A percentile compares a stretch with the other conserved stretches of the same genome.
These are phyloP conservation scores for Battus philenor DNA, from an alignment of 1,140 invertebrate genomes.

Conservation along the genomic window DNA sequence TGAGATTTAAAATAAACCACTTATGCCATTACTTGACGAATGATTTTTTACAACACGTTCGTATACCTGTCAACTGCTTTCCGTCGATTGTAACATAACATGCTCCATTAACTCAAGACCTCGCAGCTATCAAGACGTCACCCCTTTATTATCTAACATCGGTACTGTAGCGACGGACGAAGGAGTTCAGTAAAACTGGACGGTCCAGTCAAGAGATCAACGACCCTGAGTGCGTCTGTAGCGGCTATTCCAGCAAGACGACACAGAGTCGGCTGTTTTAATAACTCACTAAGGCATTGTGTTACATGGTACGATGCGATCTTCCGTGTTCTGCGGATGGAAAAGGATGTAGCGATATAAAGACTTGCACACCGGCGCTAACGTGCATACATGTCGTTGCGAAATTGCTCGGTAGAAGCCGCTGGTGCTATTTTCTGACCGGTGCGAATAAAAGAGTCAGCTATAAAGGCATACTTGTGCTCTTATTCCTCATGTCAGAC, in stretches of 20 bases:
- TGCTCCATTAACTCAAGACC: not conserved
- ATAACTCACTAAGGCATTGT: constrained; percentile 17
- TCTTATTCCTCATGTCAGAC: constrained; percentile 1
- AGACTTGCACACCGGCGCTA: not conserved
- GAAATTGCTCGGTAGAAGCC: constrained; percentile 8
- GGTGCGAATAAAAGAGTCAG: constrained; percentile 11
- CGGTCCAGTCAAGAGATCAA: constrained; percentile 6
- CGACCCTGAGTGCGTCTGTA: constrained; percentile 3
- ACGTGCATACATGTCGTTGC: constrained; percentile 14
- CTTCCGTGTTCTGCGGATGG: constrained; percentile 15
- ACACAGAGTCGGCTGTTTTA: constrained; percentile 16
- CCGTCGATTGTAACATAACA: constrained; percentile 13
- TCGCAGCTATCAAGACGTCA: not conserved
- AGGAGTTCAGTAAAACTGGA: constrained; percentile 10
- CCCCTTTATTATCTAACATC: constrained; percentile 4
- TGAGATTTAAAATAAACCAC: constrained; percentile 14
- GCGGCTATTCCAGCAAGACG: constrained; percentile 10
- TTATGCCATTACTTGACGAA: constrained; percentile 13
- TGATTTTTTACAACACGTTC: constrained; percentile 9
- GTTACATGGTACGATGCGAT: constrained; percentile 14
- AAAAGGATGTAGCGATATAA: constrained; percentile 15
- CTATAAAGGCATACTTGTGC: constrained; percentile 8
- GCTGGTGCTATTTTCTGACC: constrained; percentile 15
- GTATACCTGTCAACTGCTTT: constrained; percentile 15
- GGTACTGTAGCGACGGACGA: not conserved